These are phyloP conservation scores for Lepidostoma basale DNA, from an alignment of 1,140 invertebrate species.

Conservation along the genomic window DNA sequence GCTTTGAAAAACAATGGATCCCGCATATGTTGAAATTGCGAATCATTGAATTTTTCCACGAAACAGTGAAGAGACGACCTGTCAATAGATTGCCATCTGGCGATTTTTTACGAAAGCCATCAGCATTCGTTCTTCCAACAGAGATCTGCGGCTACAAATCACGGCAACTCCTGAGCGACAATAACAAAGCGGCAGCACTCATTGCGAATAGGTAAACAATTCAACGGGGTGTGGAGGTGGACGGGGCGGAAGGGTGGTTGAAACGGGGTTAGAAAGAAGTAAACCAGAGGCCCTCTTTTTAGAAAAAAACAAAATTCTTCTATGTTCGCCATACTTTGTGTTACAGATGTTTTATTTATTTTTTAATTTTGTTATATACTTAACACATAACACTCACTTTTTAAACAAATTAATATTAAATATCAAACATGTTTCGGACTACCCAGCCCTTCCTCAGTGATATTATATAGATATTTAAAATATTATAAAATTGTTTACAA, in stretches of 20 bases:
- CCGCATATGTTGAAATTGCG: too few relatives aligned
- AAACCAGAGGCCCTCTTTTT: neutral
- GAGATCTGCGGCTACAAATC: neutral
- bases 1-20: too few relatives aligned
- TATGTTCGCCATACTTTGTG: too few relatives aligned
- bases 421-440: too few relatives aligned
- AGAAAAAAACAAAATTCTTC: too few relatives aligned
- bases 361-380: too few relatives aligned
- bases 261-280: neutral
- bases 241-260: neutral
- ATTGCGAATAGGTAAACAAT: slow-evolving; percentile 41
- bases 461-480: too few relatives aligned
- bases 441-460: too few relatives aligned
- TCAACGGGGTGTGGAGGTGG: neutral
- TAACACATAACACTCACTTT: too few relatives aligned
- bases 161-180: slow-evolving; percentile 19
- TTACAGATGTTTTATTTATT: too few relatives aligned
- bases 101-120: slow-evolving; percentile 8
- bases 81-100: slow-evolving; percentile 17
- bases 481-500: too few relatives aligned
- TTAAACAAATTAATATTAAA: too few relatives aligned
- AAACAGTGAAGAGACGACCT: slow-evolving; percentile 13
- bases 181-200: slow-evolving; percentile 32
- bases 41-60: slow-evolving; percentile 1
- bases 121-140: slow-evolving; percentile 10